Evolutionary conservation across 2,113 vertebrate species (phyloP).

Genomic region (Ceyx melanurus): DNA sequence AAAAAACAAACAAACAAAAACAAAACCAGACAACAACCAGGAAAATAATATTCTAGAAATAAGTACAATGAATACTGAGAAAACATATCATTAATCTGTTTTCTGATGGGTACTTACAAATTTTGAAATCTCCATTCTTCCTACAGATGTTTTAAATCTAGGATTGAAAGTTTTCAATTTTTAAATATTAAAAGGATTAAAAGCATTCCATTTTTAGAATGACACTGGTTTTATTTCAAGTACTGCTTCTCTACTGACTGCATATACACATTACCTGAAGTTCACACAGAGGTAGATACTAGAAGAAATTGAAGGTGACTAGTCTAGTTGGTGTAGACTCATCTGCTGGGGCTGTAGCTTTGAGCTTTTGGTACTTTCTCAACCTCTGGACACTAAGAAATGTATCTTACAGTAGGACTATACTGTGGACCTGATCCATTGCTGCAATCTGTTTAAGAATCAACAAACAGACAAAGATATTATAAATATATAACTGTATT

Average conservation of each 20-base stretch:
- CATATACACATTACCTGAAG: not conserved
- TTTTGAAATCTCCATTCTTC: not conserved
- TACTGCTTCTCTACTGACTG: not conserved
- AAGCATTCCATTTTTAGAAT: not conserved
- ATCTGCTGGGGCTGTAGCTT: not conserved
- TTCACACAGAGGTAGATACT: not conserved
- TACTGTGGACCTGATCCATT: not conserved
- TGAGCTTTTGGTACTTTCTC: not conserved
- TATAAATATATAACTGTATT: constrained; percentile 89
- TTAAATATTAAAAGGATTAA: not conserved
- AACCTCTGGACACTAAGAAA: constrained; percentile 2
- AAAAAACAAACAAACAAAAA: not conserved
- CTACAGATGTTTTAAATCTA: not conserved
- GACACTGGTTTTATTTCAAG: not conserved
- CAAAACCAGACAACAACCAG: not conserved
- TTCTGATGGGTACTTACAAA: not conserved
- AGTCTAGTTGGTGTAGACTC: not conserved
- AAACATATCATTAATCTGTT: not conserved
- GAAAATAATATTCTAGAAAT: not conserved
- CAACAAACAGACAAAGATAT: constrained; percentile 64
- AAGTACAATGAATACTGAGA: not conserved
- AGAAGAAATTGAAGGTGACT: not conserved
- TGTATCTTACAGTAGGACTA: not conserved
- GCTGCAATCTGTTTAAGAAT: constrained; percentile 50
- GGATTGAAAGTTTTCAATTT: not conserved